phyloP scores from a whole-genome alignment of 2,113 vertebrate genomes.

The Oenanthe oenanthe region DNA sequence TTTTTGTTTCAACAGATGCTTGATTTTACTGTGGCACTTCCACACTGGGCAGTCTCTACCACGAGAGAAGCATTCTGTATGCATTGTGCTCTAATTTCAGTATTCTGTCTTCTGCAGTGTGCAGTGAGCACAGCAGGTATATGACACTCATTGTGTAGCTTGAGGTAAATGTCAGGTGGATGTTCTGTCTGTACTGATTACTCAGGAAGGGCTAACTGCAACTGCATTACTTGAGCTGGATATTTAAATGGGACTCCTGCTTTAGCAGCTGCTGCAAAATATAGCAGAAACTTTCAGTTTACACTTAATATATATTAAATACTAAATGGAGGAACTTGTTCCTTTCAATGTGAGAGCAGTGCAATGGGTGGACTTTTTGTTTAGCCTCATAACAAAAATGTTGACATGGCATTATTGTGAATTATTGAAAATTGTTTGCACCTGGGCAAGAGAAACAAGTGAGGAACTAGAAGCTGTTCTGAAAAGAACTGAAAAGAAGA shows the following conservation, averaged over 20 bases:
- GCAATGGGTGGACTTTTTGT: not conserved
- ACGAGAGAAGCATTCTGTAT: accelerated
- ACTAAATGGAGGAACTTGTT: not conserved
- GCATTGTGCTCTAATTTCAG: not conserved
- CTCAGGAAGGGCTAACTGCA: not conserved
- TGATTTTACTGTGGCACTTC: not conserved
- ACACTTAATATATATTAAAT: not conserved
- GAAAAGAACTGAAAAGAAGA: not conserved
- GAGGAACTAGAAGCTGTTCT: not conserved
- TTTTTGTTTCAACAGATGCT: not conserved
- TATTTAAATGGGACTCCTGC: not conserved
- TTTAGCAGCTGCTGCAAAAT: not conserved
- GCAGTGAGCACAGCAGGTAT: not conserved
- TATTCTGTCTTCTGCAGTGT: not conserved
- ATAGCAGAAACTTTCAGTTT: not conserved
- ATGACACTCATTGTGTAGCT: not conserved
- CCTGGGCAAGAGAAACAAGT: not conserved
- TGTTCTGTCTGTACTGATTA: not conserved
- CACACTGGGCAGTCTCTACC: not conserved
- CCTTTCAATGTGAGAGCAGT: not conserved
- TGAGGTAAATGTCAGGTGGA: not conserved
- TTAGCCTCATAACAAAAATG: not conserved
- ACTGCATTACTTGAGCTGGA: not conserved
- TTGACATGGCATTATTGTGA: not conserved
- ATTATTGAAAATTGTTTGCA: not conserved